Evolutionary conservation across 2,113 vertebrate genomes (phyloP).

Genomic region (Pontoporia blainvillei): DNA sequence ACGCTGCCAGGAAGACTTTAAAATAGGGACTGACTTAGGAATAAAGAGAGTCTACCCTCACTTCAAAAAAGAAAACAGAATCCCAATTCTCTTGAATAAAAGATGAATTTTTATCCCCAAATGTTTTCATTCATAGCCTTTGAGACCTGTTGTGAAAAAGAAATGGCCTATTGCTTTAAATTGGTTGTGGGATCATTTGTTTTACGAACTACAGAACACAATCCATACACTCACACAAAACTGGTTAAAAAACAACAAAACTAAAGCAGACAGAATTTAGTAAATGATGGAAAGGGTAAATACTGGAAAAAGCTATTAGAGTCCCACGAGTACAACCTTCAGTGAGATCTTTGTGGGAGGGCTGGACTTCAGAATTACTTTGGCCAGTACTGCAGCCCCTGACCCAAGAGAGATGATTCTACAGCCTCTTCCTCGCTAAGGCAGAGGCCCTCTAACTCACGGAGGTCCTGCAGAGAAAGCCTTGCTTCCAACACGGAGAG

Average conservation of each 20-base stretch:
- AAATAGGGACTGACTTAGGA: not conserved
- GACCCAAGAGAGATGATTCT: rapidly evolving
- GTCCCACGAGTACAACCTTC: not conserved
- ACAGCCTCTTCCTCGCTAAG: rapidly evolving
- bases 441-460: not conserved
- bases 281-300: not conserved
- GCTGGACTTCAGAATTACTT: not conserved
- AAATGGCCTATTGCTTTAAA: not conserved
- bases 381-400: not conserved
- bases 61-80: not conserved
- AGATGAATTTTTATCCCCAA: not conserved
- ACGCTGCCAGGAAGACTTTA: not conserved
- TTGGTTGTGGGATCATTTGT: not conserved
- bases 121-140: slow-evolving; percentile 19
- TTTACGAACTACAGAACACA: not conserved
- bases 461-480: too few relatives aligned
- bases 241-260: not conserved
- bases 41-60: not conserved
- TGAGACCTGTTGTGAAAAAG: not conserved
- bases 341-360: not conserved
- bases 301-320: not conserved
- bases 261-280: not conserved
- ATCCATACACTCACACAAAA: not conserved
- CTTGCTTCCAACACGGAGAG: rapidly evolving
- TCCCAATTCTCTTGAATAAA: not conserved